A percentile compares a stretch with the other conserved stretches of the same genome.
Evolutionary conservation across 2,113 vertebrate species (phyloP).

Genomic region (Synodontis membranacea): DNA sequence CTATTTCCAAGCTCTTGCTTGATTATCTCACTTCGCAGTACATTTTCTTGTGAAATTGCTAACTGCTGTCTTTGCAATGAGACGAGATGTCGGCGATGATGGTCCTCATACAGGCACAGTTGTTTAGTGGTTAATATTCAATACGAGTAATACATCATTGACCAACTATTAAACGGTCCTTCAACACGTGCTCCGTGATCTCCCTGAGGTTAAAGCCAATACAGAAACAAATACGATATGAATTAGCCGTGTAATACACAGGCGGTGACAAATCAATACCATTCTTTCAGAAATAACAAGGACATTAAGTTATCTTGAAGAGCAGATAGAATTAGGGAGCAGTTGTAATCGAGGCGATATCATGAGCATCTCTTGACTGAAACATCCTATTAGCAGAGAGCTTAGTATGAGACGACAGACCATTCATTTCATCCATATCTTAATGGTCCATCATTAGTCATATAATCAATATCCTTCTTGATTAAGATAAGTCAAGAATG

Average conservation of each 20-base stretch:
- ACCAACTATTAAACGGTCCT: conserved; percentile 32
- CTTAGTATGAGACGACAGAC: conserved; percentile 67
- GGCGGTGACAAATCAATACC: conserved; percentile 49
- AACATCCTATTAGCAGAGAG: conserved; percentile 70
- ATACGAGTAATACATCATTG: conserved; percentile 26
- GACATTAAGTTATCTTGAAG: conserved; percentile 55
- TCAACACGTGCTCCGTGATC: background rate
- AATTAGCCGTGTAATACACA: conserved; percentile 41
- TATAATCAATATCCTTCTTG: conserved; percentile 84
- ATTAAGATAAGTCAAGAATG: conserved; percentile 85
- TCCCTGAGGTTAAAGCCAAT: conserved; percentile 24
- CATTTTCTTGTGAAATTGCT: no score
- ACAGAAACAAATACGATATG: conserved; percentile 45
- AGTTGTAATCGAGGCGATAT: conserved; percentile 60
- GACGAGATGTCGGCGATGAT: background rate
- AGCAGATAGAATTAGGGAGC: conserved; percentile 54
- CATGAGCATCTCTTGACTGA: conserved; percentile 69
- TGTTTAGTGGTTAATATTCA: conserved; percentile 26
- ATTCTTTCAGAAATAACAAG: conserved; percentile 55
- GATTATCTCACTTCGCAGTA: background rate
- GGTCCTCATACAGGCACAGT: background rate
- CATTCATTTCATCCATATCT: conserved; percentile 71
- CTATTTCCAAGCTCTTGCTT: background rate
- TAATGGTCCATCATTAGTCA: conserved; percentile 74
- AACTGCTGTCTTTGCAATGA: background rate